Conservation (phyloP, 2,113 vertebrate genomes). For the Gambusia affinis region DNA sequence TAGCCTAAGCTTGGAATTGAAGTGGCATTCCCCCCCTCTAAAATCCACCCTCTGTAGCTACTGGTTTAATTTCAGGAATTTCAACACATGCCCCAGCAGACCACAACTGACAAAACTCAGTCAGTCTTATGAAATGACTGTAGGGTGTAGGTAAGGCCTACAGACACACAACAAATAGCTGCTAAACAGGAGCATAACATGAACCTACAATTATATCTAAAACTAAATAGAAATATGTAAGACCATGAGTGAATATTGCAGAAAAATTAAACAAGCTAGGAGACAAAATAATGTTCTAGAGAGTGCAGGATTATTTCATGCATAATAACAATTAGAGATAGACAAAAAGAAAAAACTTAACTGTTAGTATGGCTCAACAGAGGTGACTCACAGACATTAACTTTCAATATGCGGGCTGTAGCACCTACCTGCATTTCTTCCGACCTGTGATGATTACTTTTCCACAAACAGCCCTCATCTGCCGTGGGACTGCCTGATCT, state of each 20-base stretch:
- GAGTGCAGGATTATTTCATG: slow-evolving; percentile 2
- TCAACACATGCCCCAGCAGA: slow-evolving; percentile 73
- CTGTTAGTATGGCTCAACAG: not conserved
- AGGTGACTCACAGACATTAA: not conserved
- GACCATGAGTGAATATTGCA: slow-evolving; percentile 40
- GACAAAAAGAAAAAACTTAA: not conserved
- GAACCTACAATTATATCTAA: not conserved
- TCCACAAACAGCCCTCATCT: slow-evolving; percentile 63
- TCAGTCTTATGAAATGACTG: slow-evolving; percentile 68
- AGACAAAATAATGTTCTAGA: slow-evolving; percentile 15
- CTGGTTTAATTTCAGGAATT: slow-evolving; percentile 76
- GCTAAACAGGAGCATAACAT: not conserved
- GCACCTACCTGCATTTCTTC: slow-evolving; percentile 72
- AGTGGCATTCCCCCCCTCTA: slow-evolving; percentile 1
- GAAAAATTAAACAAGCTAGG: slow-evolving; percentile 7
- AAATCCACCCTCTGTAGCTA: slow-evolving; percentile 48
- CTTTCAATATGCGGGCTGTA: not conserved
- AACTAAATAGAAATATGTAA: slow-evolving; percentile 20
- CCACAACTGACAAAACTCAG: slow-evolving; percentile 68
- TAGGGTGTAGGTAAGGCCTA: slow-evolving; percentile 52
- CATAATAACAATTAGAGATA: slow-evolving; percentile 5
- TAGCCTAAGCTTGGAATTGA: slow-evolving; percentile 21
- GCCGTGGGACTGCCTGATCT: slow-evolving; percentile 69
- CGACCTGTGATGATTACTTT: slow-evolving; percentile 47
- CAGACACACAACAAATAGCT: slow-evolving; percentile 19